phyloP scores from a whole-genome alignment of 2,888 invertebrate species.

The Ceramica pisi region DNA sequence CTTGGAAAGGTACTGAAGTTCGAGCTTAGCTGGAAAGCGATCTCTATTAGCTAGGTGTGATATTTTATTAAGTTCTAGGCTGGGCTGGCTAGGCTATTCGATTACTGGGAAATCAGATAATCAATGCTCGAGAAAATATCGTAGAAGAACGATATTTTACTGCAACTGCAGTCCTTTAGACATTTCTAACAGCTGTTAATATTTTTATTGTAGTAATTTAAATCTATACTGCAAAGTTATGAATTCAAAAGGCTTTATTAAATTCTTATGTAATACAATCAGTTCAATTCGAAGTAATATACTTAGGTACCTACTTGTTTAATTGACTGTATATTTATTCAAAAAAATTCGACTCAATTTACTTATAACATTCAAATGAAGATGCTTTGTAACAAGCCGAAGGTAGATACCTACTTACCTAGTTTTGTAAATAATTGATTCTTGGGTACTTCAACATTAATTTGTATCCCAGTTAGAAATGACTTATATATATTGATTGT shows the following conservation, averaged over 20 bases:
- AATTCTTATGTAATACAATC: too few species aligned
- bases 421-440: constrained; percentile 36
- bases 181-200: constrained; percentile 6
- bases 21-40: constrained; percentile 21
- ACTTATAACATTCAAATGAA: constrained; percentile 12
- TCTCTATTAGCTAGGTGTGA: constrained; percentile 20
- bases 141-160: neutral
- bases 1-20: constrained; percentile 39
- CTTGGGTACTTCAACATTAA: constrained; percentile 29
- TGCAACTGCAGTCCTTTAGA: neutral
- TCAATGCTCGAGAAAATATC: constrained; percentile 1
- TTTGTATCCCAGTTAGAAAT: constrained; percentile 28
- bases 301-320: neutral
- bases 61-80: constrained; percentile 8
- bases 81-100: constrained; percentile 4
- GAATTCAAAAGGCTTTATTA: constrained; percentile 13
- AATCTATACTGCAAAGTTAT: neutral
- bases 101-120: constrained; percentile 9
- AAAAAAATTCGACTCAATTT: constrained; percentile 1
- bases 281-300: too few species aligned
- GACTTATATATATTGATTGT: constrained; percentile 52
- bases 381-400: neutral
- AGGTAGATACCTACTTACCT: neutral
- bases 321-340: neutral
- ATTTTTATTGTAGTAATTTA: constrained; percentile 7